Evolutionary conservation across 2,888 invertebrate species (phyloP), one percentile per base, ranked within the genome.

Genomic region (Leuctra nigra): DNA sequence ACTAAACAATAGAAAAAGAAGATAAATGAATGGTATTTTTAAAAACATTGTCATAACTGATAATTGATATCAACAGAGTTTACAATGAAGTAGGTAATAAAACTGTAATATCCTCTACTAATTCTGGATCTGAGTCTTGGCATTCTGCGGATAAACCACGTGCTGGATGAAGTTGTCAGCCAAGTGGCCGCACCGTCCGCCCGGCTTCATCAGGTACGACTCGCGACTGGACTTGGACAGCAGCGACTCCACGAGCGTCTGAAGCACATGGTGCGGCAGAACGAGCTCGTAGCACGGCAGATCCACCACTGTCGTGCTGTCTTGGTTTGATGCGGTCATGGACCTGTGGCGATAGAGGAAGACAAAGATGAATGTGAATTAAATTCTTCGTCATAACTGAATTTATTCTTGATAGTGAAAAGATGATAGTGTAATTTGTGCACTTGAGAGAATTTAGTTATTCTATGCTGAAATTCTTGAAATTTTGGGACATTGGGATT

Each of bases 171-270:
- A 33, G 22, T 20, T 35, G 11, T 50, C 50, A 16, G 50, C 29
- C 18, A 50, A 13, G 9, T 20, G 50, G n/a, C 33, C 33, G 35
- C 50, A 50, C n/a, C 33, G 33, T 16, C 18, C 20, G 20, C 18
- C 33, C 7, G 50, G 50, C 2, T 13, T 9, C 50, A 50, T 50
- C 33, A 18, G 36, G 33, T 50, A 50, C 35, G 50, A 33, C 33
- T 50, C 20, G 18, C 79, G 62, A 75, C 74, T 20, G 81, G 81
- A 23, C 77, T 70, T 14, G 75, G 76, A 52, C 46, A 47, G 77
- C 14, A 84, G 75, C 7, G 83, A 82, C 53, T 82, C 80, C 65
- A 83, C 83, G 52, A 84, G 73, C 18, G 79, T 75, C 64, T 77
- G 78, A 61, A 83, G 69, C 1, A 82, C 82, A 65, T 74, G 77